Conservation (phyloP, 2,113 vertebrate species). For the Boleophthalmus pectinirostris region DNA sequence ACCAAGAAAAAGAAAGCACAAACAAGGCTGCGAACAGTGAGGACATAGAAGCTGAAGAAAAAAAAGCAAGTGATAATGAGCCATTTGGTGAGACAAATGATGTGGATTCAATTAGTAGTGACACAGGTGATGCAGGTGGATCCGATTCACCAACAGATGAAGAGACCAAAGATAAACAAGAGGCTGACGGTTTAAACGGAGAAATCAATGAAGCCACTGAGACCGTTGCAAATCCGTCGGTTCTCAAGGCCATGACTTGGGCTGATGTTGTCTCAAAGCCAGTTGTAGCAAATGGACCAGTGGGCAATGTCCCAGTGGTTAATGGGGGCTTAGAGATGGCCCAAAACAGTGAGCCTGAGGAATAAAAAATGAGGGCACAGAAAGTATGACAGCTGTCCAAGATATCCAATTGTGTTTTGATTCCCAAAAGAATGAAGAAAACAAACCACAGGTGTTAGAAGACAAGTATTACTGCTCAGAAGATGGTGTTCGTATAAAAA, state of each 20-base stretch:
- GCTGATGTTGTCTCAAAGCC: conserved; percentile 60
- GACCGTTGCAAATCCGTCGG: conserved; percentile 18
- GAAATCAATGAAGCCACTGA: conserved; percentile 25
- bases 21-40: conserved; percentile 44
- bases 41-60: conserved; percentile 26
- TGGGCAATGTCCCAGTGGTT: conserved; percentile 20
- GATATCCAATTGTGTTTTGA: conserved; percentile 14
- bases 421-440: conserved; percentile 23
- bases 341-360: conserved; percentile 35
- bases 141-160: conserved; percentile 29
- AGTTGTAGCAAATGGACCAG: conserved; percentile 31
- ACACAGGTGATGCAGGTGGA: conserved; percentile 20
- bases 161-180: conserved; percentile 23
- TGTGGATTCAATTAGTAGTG: conserved; percentile 30
- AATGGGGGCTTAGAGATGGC: conserved; percentile 32
- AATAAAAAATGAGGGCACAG: conserved; percentile 33
- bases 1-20: conserved; percentile 31
- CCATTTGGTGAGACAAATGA: conserved; percentile 21
- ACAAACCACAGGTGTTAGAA: background rate
- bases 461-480: conserved; percentile 5
- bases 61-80: conserved; percentile 16
- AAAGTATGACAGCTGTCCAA: conserved; percentile 51
- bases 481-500: background rate
- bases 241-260: conserved; percentile 50
- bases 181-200: conserved; percentile 28